Percentiles rank a stretch among this genome's conserved stretches.
phyloP scores from a whole-genome alignment of 64 coral and sea anemone species.

The Stichodactyla mertensii region DNA sequence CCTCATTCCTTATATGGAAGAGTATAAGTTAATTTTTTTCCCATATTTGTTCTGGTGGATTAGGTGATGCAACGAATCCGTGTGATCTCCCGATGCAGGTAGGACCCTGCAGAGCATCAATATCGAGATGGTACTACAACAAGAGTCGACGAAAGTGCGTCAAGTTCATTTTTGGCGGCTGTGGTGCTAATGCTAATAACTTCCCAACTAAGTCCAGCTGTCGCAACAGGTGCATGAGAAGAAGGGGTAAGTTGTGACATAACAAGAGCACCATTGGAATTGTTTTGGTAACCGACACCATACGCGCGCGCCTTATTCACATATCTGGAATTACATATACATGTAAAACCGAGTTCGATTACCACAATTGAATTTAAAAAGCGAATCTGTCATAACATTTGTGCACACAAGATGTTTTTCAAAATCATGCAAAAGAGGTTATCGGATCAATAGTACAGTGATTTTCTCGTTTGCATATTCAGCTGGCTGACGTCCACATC shows the following conservation, averaged over 20 bases:
- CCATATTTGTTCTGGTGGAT: not conserved
- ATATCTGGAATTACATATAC: no score
- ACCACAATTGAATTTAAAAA: no score
- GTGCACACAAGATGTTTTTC: no score
- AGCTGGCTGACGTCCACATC: no score
- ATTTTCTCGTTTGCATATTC: no score
- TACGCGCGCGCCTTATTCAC: no score
- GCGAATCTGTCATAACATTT: no score
- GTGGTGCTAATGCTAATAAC: constrained; percentile 49
- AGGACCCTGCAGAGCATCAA: constrained; percentile 42
- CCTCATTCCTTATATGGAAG: not conserved
- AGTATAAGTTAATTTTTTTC: not conserved
- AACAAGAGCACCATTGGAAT: no score
- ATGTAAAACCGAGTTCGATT: no score
- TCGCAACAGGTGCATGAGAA: constrained; percentile 39
- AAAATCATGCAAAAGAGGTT: no score
- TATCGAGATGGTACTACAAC: constrained; percentile 51
- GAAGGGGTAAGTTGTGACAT: constrained; percentile 22
- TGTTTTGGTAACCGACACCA: no score
- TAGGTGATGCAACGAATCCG: not conserved
- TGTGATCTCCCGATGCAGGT: constrained; percentile 22
- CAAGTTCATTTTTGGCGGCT: constrained; percentile 52
- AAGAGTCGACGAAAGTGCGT: constrained; percentile 27
- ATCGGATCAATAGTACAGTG: no score
- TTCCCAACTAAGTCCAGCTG: constrained; percentile 52